Base-by-base conservation (phyloP, 2,113 vertebrate genomes). In the Pleuronectes platessa region DNA sequence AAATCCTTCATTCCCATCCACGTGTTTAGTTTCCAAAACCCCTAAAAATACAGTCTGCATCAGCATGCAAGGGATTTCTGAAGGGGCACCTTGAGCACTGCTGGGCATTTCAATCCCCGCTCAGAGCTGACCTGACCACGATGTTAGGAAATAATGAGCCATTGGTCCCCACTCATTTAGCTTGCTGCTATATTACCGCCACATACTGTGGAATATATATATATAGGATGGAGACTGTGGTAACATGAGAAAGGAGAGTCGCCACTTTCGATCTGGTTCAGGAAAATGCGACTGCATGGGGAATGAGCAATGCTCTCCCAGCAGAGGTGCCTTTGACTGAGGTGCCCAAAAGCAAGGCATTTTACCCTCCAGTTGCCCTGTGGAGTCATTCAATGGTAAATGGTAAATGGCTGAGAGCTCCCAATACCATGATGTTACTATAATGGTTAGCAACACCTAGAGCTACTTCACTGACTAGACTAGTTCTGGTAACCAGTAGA, bases 41-140 rank as follows among this genome's bases (percentile, higher is more conserved):
- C 26, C 56, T 24, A 14, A 69, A 70, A 11, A 67, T 45, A 55
- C 11, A 54, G 47, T 61, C 27, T 42, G 53, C 26, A 74, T 76
- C 35, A 73, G 66, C 54, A 71, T 81, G 61, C 37, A n/a, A 64
- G 35, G 7, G 23, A 58, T 51, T 78, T 83, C 54, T 47, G 55
- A 51, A 81, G 40, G 20, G 47, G 71, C 72, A 71, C 76, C 58
- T 82, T 77, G 64, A 84, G 47, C 49, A 5, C 69, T 0, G 68
- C 61, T 26, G 59, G 35, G 35, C 23, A 67, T 61, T 82, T 62
- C 5, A 80, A n/a, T 81, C 60, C 17, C 56, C 71, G 35, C 27
- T 56, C 49, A 56, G 61, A 60, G 61, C 37, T 35, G 40, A 26
- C 24, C 55, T 68, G 51, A 68, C 61, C 72, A 71, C 23, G 26